Percentiles rank a stretch among this genome's conserved stretches.
Evolutionary conservation across 2,113 vertebrate species (phyloP).

Genomic region (Cercopithecus mona): DNA sequence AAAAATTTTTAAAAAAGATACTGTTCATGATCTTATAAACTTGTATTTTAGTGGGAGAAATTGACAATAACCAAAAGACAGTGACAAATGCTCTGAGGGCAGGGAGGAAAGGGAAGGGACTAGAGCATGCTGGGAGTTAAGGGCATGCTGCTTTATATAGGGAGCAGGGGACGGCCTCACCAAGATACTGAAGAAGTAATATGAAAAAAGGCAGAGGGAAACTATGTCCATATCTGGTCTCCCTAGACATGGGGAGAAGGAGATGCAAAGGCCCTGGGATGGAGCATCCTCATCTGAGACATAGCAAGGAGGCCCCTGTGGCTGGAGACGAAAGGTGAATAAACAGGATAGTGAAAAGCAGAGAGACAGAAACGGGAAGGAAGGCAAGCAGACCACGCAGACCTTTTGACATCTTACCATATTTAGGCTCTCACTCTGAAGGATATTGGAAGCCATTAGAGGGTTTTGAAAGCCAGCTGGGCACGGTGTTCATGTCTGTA

Average conservation of each 20-base stretch:
- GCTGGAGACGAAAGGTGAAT: neutral
- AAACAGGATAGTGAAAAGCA: neutral
- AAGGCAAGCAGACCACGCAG: neutral
- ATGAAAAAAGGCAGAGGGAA: neutral
- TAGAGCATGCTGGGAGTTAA: fast-evolving
- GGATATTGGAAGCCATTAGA: neutral
- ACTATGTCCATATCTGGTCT: neutral
- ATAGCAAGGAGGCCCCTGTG: neutral
- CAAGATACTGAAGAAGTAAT: too few relatives aligned
- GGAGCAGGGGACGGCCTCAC: neutral
- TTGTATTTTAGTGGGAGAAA: neutral
- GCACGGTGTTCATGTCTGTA: too few relatives aligned
- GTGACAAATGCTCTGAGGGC: neutral
- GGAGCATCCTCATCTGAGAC: neutral
- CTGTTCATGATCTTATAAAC: neutral
- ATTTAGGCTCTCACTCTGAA: neutral
- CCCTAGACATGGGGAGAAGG: neutral
- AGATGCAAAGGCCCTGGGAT: neutral
- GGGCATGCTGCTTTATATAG: neutral
- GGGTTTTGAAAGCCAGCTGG: too few relatives aligned
- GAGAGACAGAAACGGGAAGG: neutral
- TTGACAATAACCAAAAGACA: neutral
- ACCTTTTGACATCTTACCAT: neutral
- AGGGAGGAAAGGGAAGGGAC: neutral
- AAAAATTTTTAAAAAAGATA: neutral